phyloP scores from a whole-genome alignment of 1,140 invertebrate species.

The Pantala flavescens region DNA sequence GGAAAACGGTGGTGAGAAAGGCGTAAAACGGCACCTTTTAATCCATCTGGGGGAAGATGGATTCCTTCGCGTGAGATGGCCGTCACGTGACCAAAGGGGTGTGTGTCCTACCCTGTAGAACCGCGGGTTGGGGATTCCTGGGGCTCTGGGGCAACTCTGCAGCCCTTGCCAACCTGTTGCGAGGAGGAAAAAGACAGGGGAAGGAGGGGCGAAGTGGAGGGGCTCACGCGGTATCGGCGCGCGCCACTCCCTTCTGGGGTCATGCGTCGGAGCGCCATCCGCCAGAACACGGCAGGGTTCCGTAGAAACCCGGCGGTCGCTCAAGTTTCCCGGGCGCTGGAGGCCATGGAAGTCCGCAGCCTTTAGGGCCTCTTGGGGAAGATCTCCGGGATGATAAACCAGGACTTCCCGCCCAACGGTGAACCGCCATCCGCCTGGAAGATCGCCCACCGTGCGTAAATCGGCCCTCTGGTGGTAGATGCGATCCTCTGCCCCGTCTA shows the following conservation, averaged over 20 bases:
- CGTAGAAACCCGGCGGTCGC: not conserved
- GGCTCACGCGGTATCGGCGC: not conserved
- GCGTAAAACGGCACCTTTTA: not conserved
- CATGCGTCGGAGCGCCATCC: not conserved
- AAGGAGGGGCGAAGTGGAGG: not conserved
- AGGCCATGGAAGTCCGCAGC: too few relatives aligned
- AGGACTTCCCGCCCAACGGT: not conserved
- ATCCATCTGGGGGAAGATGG: not conserved
- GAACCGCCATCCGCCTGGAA: not conserved
- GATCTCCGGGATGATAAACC: not conserved
- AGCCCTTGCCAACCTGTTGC: not conserved
- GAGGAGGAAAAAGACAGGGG: not conserved
- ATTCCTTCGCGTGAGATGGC: not conserved
- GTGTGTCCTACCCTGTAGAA: not conserved
- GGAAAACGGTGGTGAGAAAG: too few relatives aligned
- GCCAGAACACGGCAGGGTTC: not conserved
- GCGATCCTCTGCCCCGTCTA: not conserved
- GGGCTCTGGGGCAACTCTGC: not conserved
- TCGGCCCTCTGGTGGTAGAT: not conserved
- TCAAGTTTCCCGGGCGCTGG: too few relatives aligned
- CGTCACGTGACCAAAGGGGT: not conserved
- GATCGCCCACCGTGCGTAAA: not conserved
- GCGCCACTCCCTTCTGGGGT: not conserved
- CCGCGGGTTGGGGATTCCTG: not conserved
- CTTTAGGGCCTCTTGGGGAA: not conserved